A percentile compares a stretch with the other conserved stretches of the same genome.
phyloP scores from a whole-genome alignment of 2,797 vertebrate genomes.

The Avahi laniger region DNA sequence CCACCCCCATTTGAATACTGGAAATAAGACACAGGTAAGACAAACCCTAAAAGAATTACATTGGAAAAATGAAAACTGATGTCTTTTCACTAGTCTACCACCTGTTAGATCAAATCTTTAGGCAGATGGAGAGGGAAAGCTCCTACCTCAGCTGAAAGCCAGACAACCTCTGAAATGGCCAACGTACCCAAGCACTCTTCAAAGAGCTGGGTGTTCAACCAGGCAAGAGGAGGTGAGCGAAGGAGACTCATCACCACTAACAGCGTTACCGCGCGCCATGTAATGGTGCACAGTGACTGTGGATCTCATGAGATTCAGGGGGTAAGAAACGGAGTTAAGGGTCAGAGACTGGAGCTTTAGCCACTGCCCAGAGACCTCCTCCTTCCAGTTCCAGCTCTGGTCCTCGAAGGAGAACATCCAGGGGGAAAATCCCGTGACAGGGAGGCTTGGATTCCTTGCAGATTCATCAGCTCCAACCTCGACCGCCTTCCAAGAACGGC shows the following conservation, averaged over 20 bases:
- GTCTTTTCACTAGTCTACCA: neutral
- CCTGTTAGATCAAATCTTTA: neutral
- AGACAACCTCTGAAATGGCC: neutral
- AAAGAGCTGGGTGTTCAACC: neutral
- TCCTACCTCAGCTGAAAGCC: neutral
- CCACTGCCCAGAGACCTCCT: neutral
- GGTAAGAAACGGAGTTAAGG: neutral
- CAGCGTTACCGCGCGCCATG: rapidly evolving
- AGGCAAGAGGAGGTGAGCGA: neutral
- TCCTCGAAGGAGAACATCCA: neutral
- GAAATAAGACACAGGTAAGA: neutral
- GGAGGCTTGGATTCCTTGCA: neutral
- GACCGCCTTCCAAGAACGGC: neutral
- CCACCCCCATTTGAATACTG: neutral
- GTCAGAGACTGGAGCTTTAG: neutral
- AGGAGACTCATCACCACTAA: neutral
- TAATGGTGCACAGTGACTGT: rapidly evolving
- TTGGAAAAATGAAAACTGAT: neutral
- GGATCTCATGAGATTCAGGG: neutral
- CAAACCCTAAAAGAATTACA: neutral
- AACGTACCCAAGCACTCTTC: neutral
- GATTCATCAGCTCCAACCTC: neutral
- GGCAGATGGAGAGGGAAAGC: neutral
- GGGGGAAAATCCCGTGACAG: neutral
- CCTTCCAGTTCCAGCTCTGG: neutral